Percentiles rank a stretch among this genome's conserved stretches.
Evolutionary conservation across 1,140 invertebrate species (phyloP).

Genomic region (Drosophila micromelanica): DNA sequence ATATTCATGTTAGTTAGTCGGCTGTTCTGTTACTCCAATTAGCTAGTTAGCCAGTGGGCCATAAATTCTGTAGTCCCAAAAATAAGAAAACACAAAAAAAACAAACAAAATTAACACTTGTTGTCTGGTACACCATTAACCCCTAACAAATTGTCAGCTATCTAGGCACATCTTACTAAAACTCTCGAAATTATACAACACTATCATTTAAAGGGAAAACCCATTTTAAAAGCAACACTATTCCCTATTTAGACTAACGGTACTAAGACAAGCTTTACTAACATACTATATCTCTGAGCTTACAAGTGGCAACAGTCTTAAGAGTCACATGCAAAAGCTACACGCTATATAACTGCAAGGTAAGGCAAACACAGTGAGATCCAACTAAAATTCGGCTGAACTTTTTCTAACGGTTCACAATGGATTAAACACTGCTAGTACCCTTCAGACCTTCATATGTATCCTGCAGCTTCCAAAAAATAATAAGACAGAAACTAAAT

Average conservation of each 20-base stretch:
- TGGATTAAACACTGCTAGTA: slow-evolving; percentile 3
- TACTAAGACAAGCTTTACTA: slow-evolving; percentile 46
- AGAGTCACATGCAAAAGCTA: slow-evolving; percentile 36
- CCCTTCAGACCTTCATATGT: slow-evolving; percentile 9
- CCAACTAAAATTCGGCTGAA: neutral
- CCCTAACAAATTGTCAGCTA: slow-evolving; percentile 3
- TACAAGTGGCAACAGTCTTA: slow-evolving; percentile 17
- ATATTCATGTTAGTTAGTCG: slow-evolving; percentile 40
- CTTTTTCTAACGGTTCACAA: neutral
- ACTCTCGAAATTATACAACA: slow-evolving; percentile 16
- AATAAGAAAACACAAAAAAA: slow-evolving; percentile 2
- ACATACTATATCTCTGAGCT: slow-evolving; percentile 40
- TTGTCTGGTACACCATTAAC: slow-evolving; percentile 50
- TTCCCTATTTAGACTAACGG: slow-evolving; percentile 14
- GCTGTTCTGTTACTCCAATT: slow-evolving; percentile 28
- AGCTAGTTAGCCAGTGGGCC: slow-evolving; percentile 28
- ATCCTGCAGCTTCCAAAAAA: slow-evolving; percentile 62
- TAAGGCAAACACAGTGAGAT: slow-evolving; percentile 7
- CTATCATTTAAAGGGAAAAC: slow-evolving; percentile 11
- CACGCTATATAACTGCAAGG: slow-evolving; percentile 29
- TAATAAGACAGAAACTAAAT: slow-evolving; percentile 24
- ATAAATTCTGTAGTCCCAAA: slow-evolving; percentile 37
- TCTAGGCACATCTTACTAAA: neutral
- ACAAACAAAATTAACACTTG: slow-evolving; percentile 27
- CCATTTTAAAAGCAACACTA: neutral